phyloP scores from a whole-genome alignment of 2,888 invertebrate genomes.

The Pyrocoelia pectoralis region DNA sequence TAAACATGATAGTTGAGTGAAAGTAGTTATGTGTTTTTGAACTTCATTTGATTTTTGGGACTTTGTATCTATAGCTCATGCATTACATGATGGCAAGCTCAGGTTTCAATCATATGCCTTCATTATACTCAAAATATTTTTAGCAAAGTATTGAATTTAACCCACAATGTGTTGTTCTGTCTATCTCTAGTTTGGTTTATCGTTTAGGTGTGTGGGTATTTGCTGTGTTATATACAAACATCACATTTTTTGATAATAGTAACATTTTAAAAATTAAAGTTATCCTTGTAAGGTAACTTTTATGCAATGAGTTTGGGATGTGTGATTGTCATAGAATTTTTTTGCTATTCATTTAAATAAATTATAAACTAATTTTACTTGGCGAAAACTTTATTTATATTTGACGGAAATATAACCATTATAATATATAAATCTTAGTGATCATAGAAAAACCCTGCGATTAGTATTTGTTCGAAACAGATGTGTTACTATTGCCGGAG shows the following conservation, averaged over 20 bases:
- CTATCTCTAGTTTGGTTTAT: constrained; percentile 25
- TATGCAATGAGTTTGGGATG: background rate
- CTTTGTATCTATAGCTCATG: constrained; percentile 27
- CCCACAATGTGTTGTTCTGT: constrained; percentile 23
- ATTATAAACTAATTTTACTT: background rate
- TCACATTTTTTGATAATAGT: constrained; percentile 14
- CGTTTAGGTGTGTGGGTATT: constrained; percentile 22
- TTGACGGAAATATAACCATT: background rate
- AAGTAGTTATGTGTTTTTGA: constrained; percentile 32
- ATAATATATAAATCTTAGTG: background rate
- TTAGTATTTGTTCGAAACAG: background rate
- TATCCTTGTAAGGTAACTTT: background rate
- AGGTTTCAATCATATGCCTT: constrained; percentile 60
- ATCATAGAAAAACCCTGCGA: background rate
- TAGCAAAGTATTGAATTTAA: constrained; percentile 26
- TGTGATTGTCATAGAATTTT: background rate
- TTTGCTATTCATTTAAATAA: too few relatives aligned
- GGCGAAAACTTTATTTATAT: background rate
- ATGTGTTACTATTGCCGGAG: background rate
- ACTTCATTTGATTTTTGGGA: constrained; percentile 36
- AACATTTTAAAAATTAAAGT: background rate
- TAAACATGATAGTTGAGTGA: constrained; percentile 40
- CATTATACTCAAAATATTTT: constrained; percentile 38
- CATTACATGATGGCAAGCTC: constrained; percentile 52
- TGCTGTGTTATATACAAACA: constrained; percentile 9